These are phyloP conservation scores for Silvanus unidentatus DNA, from an alignment of 2,888 invertebrate genomes.

Conservation along the genomic window DNA sequence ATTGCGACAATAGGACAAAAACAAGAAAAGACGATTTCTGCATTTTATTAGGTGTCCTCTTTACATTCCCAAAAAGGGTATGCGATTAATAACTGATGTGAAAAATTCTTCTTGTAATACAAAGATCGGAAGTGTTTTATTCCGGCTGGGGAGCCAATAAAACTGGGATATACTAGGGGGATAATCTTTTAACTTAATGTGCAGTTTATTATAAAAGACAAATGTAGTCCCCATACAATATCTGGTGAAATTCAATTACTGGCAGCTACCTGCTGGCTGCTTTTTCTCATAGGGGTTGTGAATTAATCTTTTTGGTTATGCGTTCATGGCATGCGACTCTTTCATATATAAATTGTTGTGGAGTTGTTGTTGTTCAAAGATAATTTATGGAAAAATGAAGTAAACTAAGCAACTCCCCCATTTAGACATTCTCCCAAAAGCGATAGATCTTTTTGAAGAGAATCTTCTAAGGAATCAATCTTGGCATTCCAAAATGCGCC, in stretches of 20 bases:
- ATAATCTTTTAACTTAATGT: conserved; percentile 7
- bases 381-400: too few species aligned
- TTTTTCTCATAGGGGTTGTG: conserved; percentile 16
- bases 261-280: conserved; percentile 19
- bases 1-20: conserved; percentile 45
- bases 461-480: too few species aligned
- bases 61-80: background rate
- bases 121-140: conserved; percentile 3
- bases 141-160: conserved; percentile 1
- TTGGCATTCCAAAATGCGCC: conserved; percentile 2
- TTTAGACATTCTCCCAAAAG: conserved; percentile 6
- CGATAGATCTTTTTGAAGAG: background rate
- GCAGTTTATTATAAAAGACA: conserved; percentile 10
- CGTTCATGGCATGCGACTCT: conserved; percentile 27
- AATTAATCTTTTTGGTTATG: conserved; percentile 27
- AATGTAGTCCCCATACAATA: conserved; percentile 7
- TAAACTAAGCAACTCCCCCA: conserved; percentile 1
- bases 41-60: too few species aligned
- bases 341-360: too few species aligned
- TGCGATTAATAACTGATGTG: background rate
- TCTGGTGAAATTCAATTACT: conserved; percentile 22
- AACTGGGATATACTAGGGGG: conserved; percentile 2
- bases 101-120: background rate
- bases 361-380: too few species aligned
- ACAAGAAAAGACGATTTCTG: conserved; percentile 41